Percentiles rank a stretch among this genome's conserved stretches.
Conservation (phyloP, 2,888 invertebrate genomes). For the Azorinus chamasolen region DNA sequence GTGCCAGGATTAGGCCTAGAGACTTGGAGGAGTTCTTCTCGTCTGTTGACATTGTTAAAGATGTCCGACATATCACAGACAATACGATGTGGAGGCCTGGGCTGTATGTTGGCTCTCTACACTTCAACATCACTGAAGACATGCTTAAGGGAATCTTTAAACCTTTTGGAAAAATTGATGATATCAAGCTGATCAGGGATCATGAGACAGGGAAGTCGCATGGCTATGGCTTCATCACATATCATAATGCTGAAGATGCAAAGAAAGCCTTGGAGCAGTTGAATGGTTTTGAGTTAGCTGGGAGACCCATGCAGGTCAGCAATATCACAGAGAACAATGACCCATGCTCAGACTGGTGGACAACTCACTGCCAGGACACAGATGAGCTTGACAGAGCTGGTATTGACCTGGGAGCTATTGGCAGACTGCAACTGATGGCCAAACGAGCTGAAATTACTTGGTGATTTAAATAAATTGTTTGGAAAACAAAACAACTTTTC, state of each 20-base stretch:
- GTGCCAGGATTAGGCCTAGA: slow-evolving; percentile 96
- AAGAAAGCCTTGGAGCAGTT: slow-evolving; percentile 99
- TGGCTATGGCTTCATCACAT: slow-evolving; percentile 99
- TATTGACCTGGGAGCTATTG: slow-evolving; percentile 98
- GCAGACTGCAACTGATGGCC: slow-evolving; percentile 98
- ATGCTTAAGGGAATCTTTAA: slow-evolving; percentile 99
- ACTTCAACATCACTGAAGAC: slow-evolving; percentile 99
- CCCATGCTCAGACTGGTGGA: slow-evolving; percentile 87
- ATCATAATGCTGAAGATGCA: slow-evolving; percentile 98
- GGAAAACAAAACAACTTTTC: too few relatives aligned
- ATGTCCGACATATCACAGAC: slow-evolving; percentile 99
- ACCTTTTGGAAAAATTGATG: slow-evolving; percentile 94
- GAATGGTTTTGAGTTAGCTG: slow-evolving; percentile 99
- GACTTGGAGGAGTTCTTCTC: slow-evolving; percentile 99
- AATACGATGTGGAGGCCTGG: slow-evolving; percentile 99
- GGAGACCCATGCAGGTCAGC: slow-evolving; percentile 99
- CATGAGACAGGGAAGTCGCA: slow-evolving; percentile 97
- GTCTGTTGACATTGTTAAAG: slow-evolving; percentile 98
- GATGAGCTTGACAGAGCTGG: slow-evolving; percentile 98
- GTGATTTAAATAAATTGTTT: too few relatives aligned
- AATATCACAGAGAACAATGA: slow-evolving; percentile 89
- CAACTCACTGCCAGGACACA: slow-evolving; percentile 95
- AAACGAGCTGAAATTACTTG: slow-evolving; percentile 98
- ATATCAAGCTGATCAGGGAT: slow-evolving; percentile 95
- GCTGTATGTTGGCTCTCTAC: slow-evolving; percentile 98